Evolutionary conservation across 2,888 invertebrate genomes (phyloP), one percentile per base, ranked within the genome.

Genomic region (Stenichneumon culpator): DNA sequence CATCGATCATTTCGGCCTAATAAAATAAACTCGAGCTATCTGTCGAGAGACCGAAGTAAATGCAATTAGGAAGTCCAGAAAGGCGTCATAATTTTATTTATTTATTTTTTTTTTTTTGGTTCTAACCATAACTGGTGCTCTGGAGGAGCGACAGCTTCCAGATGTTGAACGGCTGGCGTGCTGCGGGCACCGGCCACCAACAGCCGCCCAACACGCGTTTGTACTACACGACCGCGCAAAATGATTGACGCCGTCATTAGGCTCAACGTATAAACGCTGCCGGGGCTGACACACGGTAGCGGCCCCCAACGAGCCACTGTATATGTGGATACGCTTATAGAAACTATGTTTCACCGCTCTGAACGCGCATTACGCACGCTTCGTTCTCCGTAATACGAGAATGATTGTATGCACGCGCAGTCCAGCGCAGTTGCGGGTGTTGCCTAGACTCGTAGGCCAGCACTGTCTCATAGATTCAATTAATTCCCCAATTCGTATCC

Each of bases 191-290:
- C 67, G 72, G 57, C 32, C 39, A 57, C 72, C 65, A 50, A 39
- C 77, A 67, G 75, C 83, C 79, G 80, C 65, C 44, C 70, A 75
- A 39, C 74, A 81, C 44, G 57, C 79, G 67, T 72, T 52, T 75
- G 32, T 73, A 79, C 67, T 63, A 80, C 80, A 78, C 50, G 63
- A 84, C 83, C 84, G 78, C 83, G 63, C 50, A 54, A 74, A 73
- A 83, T 87, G 87, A 87, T 87, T 86, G 86, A 87, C 86, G 84
- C 80, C 70, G 78, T 85, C 86, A 87, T 87, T 87, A 87, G 82
- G 67, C 82, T 70, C 52, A 65, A 19, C 65, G 70, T 57, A 60
- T 67, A 72, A 63, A 72, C 72, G 63, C 39, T 16, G 65, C 57
- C 50, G 73, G 39, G 65, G 25, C 50, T 78, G 39, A 70, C 74